phyloP scores from a whole-genome alignment of 2,888 invertebrate species.

The Brachyptera risi region DNA sequence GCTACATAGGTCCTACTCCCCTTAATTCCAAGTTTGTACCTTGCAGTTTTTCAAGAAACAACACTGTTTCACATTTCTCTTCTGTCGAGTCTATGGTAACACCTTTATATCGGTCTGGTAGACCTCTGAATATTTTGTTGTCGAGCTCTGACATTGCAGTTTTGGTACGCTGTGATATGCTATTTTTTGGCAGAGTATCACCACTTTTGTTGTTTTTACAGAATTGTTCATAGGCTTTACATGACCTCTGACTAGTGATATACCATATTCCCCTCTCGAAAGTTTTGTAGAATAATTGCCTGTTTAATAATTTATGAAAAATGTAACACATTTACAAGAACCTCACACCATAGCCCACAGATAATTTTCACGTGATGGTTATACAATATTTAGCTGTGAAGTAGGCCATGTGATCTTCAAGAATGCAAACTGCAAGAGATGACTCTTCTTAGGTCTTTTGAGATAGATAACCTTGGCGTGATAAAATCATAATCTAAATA shows the following conservation, averaged over 20 bases:
- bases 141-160: slow-evolving; percentile 5
- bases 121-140: slow-evolving; percentile 22
- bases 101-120: slow-evolving; percentile 64
- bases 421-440: not conserved
- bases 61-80: slow-evolving; percentile 55
- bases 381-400: not conserved
- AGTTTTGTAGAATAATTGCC: not conserved
- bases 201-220: not conserved
- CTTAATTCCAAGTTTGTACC: too few species aligned
- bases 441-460: too few species aligned
- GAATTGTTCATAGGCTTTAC: not conserved
- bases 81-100: slow-evolving; percentile 63
- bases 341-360: too few species aligned
- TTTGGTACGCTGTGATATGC: not conserved
- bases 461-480: too few species aligned
- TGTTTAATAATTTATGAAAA: not conserved
- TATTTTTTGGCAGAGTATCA: not conserved
- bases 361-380: not conserved
- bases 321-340: slow-evolving; percentile 11
- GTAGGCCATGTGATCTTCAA: not conserved
- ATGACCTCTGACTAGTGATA: not conserved
- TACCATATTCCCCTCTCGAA: not conserved
- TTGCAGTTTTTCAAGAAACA: slow-evolving; percentile 55
- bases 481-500: too few species aligned
- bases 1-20: too few species aligned